These are phyloP conservation scores for Margarornis squamiger DNA, from an alignment of 2,797 vertebrate genomes.

Conservation along the genomic window DNA sequence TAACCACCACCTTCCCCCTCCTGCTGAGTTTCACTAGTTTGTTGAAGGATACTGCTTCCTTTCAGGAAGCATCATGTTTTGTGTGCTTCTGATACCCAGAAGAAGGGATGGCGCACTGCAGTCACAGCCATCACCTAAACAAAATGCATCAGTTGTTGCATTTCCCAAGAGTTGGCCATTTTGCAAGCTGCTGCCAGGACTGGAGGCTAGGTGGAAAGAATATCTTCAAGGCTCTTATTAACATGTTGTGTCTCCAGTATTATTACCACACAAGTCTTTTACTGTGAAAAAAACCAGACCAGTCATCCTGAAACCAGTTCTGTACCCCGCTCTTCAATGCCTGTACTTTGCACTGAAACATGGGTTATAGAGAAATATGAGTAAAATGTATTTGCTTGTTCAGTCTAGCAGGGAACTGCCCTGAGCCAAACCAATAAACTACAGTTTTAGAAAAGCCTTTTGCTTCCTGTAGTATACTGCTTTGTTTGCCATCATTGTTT, in stretches of 20 bases:
- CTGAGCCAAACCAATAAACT: constrained; percentile 40
- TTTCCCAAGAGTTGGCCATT: not conserved
- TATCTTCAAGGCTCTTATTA: not conserved
- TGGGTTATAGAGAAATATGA: not conserved
- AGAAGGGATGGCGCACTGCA: not conserved
- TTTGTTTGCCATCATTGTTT: constrained; percentile 57
- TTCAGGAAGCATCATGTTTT: not conserved
- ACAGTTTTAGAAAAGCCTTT: constrained; percentile 15
- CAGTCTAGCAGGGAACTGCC: not conserved
- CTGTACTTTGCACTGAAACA: not conserved
- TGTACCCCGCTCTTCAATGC: not conserved
- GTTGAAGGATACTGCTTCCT: not conserved
- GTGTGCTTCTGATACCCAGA: not conserved
- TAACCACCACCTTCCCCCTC: not conserved
- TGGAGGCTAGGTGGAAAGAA: not conserved
- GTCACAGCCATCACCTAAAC: not conserved
- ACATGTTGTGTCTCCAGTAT: not conserved
- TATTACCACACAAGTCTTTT: not conserved
- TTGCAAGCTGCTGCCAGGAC: not conserved
- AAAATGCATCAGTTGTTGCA: not conserved
- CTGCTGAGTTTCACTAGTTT: not conserved
- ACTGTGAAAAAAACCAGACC: not conserved
- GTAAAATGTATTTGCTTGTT: constrained; percentile 26
- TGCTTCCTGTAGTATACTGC: constrained; percentile 1
- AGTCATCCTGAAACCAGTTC: not conserved